phyloP scores from a whole-genome alignment of 2,113 vertebrate genomes.

The Pantherophis guttatus region DNA sequence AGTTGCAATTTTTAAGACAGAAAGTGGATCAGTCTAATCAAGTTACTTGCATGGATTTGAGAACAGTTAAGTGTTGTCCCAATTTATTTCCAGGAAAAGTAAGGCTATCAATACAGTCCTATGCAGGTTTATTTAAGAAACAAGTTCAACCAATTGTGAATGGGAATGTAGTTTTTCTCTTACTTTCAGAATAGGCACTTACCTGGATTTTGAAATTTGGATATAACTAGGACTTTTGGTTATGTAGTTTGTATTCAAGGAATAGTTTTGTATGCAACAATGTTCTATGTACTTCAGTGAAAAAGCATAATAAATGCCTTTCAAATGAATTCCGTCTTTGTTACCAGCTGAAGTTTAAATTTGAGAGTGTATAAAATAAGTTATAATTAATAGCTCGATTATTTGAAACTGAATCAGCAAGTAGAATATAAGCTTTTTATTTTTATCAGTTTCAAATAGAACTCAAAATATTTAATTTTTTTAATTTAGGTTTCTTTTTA shows the following conservation, averaged over 20 bases:
- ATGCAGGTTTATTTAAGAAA: not conserved
- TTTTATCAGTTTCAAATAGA: constrained; percentile 37
- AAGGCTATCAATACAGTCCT: not conserved
- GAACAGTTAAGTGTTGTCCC: not conserved
- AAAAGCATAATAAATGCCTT: constrained; percentile 22
- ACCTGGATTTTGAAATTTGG: not conserved
- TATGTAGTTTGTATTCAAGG: not conserved
- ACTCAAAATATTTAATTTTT: not conserved
- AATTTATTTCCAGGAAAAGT: not conserved
- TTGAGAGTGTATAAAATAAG: constrained; percentile 22
- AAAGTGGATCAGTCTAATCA: not conserved
- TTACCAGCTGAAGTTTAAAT: constrained; percentile 23
- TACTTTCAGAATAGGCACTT: constrained; percentile 3
- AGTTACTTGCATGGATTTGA: not conserved
- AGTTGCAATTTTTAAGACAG: not conserved
- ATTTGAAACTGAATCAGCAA: constrained; percentile 19
- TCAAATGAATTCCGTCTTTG: not conserved
- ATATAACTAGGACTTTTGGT: constrained; percentile 31
- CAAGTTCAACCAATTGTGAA: not conserved
- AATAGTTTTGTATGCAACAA: not conserved
- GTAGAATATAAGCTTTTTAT: constrained; percentile 18
- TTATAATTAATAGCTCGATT: constrained; percentile 20
- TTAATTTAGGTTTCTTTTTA: not conserved
- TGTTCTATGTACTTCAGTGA: not conserved
- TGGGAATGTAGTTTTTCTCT: not conserved